These are phyloP conservation scores for Sebastolobus alascanus DNA, from an alignment of 2,797 vertebrate genomes.

Conservation along the genomic window DNA sequence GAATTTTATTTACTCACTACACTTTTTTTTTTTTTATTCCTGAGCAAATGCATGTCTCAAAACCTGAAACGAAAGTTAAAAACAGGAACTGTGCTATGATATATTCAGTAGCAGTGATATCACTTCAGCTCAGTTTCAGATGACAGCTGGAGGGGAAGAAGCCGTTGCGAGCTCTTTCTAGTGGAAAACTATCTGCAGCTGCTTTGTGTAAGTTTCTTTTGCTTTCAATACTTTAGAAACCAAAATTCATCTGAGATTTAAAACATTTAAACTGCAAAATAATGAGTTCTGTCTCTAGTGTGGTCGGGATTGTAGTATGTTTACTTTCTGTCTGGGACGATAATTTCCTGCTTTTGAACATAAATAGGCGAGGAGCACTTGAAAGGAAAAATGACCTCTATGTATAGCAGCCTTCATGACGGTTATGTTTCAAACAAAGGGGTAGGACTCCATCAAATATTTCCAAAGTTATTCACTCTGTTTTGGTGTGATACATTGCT, in stretches of 20 bases:
- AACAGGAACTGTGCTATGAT: constrained; percentile 71
- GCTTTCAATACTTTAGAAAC: constrained; percentile 3
- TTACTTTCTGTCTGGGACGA: neutral
- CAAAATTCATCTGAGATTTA: neutral
- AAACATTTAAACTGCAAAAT: neutral
- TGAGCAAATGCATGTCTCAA: neutral
- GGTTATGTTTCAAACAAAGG: constrained; percentile 61
- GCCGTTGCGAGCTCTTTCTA: neutral
- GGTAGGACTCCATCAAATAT: constrained; percentile 62
- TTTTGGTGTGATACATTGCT: too few relatives aligned
- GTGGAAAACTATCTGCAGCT: constrained; percentile 2
- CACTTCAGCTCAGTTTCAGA: constrained; percentile 9
- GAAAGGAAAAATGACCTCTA: constrained; percentile 57
- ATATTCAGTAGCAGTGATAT: neutral
- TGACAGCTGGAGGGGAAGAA: constrained; percentile 26
- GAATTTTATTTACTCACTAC: neutral
- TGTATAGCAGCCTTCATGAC: constrained; percentile 73
- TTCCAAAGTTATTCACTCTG: neutral
- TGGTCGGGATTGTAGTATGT: neutral
- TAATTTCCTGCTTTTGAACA: constrained; percentile 20
- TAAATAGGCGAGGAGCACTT: constrained; percentile 17
- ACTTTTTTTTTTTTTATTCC: neutral
- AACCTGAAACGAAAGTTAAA: constrained; percentile 79
- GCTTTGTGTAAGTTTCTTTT: constrained; percentile 62
- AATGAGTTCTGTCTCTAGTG: neutral